Evolutionary conservation across 2,113 vertebrate genomes (phyloP).

Genomic region (Anguilla rostrata): DNA sequence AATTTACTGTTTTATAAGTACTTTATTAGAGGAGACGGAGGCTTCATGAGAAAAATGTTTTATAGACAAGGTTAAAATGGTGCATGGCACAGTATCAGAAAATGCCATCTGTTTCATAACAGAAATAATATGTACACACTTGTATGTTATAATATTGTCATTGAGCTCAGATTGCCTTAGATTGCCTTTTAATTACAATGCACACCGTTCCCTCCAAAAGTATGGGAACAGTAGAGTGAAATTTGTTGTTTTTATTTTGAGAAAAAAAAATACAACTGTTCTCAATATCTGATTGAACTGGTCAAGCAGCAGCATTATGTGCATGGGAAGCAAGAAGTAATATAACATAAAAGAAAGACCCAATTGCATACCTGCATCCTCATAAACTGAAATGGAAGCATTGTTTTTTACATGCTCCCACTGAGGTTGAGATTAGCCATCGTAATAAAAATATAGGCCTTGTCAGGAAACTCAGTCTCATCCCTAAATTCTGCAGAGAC

Average conservation of each 20-base stretch:
- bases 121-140: background rate
- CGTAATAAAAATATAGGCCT: background rate
- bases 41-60: too few relatives aligned
- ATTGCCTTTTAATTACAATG: background rate
- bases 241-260: too few relatives aligned
- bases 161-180: background rate
- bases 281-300: background rate
- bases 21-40: background rate
- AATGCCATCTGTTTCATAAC: background rate
- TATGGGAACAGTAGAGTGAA: too few relatives aligned
- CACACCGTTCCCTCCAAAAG: background rate
- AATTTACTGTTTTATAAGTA: background rate
- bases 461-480: background rate
- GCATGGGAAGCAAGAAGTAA: background rate
- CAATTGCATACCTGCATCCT: background rate
- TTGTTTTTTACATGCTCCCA: background rate
- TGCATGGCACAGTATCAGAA: background rate
- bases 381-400: background rate
- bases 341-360: background rate
- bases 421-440: background rate
- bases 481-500: background rate
- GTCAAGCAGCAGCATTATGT: background rate
- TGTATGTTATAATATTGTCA: background rate
- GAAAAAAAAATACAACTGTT: too few relatives aligned
- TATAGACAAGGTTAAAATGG: too few relatives aligned